These are phyloP conservation scores for Vidua macroura DNA, from an alignment of 2,113 vertebrate species.

Conservation along the genomic window DNA sequence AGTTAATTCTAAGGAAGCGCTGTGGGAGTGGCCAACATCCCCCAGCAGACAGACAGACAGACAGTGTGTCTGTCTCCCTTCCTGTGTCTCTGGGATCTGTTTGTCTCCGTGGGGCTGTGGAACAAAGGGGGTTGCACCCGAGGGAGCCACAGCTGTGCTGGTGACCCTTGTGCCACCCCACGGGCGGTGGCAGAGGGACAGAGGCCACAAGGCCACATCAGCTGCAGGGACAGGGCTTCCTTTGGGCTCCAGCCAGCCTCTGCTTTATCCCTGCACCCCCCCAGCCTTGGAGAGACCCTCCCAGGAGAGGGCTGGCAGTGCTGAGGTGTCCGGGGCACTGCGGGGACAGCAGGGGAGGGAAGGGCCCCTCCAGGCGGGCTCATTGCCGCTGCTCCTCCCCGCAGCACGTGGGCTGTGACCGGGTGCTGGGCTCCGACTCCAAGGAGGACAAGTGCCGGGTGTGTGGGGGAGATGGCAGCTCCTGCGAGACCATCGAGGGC, in stretches of 20 bases:
- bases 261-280: neutral
- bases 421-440: slow-evolving; percentile 88
- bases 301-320: neutral
- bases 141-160: neutral
- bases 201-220: accelerated
- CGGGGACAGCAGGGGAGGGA: neutral
- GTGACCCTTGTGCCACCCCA: neutral
- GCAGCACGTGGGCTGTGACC: slow-evolving; percentile 96
- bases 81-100: neutral
- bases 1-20: neutral
- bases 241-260: neutral
- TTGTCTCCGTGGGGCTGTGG: neutral
- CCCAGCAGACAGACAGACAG: neutral
- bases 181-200: accelerated
- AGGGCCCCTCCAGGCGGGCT: neutral
- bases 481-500: slow-evolving; percentile 89
- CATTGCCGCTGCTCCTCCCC: neutral
- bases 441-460: slow-evolving; percentile 92
- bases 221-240: accelerated
- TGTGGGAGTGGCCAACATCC: neutral
- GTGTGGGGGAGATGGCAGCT: slow-evolving; percentile 91
- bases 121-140: neutral
- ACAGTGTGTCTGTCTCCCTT: neutral
- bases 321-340: accelerated
- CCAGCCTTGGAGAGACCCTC: no score